A percentile compares a stretch with the other conserved stretches of the same genome.
phyloP scores from a whole-genome alignment of 1,140 invertebrate genomes.

The Drosophila simulans region DNA sequence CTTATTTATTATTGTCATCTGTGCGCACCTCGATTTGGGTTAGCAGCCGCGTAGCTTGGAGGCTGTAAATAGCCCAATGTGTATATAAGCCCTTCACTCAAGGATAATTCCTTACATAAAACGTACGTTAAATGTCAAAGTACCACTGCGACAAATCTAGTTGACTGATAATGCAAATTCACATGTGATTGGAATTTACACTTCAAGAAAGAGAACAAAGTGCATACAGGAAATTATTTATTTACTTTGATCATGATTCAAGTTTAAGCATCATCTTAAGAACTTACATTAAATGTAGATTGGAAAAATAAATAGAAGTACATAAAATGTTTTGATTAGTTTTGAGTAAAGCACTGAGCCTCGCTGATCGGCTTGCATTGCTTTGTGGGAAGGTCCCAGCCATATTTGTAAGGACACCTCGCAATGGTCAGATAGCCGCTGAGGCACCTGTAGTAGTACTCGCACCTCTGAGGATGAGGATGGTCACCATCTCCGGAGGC shows the following conservation, averaged over 20 bases:
- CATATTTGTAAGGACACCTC: slow-evolving; percentile 66
- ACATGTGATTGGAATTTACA: no score
- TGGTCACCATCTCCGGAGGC: slow-evolving; percentile 40
- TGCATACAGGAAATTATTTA: no score
- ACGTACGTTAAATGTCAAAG: background rate
- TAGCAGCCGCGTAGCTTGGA: slow-evolving; percentile 33
- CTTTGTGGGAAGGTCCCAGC: slow-evolving; percentile 57
- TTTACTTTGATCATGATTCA: no score
- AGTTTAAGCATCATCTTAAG: no score
- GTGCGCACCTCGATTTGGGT: slow-evolving; percentile 53
- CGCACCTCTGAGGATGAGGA: slow-evolving; percentile 67
- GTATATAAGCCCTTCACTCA: background rate
- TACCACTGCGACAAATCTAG: background rate
- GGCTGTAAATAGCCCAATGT: slow-evolving; percentile 5
- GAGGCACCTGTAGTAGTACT: slow-evolving; percentile 72
- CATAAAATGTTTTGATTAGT: background rate
- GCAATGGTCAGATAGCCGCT: slow-evolving; percentile 69
- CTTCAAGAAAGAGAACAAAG: no score
- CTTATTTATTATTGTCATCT: slow-evolving; percentile 82
- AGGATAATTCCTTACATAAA: background rate
- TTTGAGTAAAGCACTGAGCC: slow-evolving; percentile 44
- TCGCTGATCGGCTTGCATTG: slow-evolving; percentile 56
- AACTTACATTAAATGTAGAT: no score
- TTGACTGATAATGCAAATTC: no score
- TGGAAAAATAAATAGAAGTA: no score